Conservation (phyloP, 2,113 vertebrate species). For the Limanda limanda region DNA sequence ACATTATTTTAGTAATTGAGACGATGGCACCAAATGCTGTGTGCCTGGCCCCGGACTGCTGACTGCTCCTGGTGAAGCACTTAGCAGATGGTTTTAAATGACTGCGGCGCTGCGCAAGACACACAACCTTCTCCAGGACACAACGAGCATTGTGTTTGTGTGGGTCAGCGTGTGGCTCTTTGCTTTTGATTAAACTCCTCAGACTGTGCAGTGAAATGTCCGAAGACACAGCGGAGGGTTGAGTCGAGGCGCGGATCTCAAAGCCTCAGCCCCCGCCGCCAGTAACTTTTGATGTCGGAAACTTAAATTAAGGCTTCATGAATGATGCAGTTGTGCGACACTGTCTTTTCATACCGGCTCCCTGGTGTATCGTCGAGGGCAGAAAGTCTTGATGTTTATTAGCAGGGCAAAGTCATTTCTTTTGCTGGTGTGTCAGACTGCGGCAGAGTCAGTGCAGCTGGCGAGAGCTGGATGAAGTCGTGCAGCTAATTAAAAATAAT, state of each 20-base stretch:
- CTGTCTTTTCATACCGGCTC: constrained; percentile 13
- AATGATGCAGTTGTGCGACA: constrained; percentile 33
- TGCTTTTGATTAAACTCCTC: constrained; percentile 51
- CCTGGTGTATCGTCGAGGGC: constrained; percentile 1
- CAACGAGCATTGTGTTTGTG: constrained; percentile 46
- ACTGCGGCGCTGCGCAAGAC: constrained; percentile 38
- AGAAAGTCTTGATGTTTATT: constrained; percentile 31
- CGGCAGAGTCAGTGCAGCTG: constrained; percentile 21
- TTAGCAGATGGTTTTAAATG: constrained; percentile 82
- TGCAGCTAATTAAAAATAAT: constrained; percentile 58
- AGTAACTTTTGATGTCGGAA: constrained; percentile 21
- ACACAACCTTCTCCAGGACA: constrained; percentile 6
- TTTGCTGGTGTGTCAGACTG: constrained; percentile 30
- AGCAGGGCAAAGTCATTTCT: constrained; percentile 23
- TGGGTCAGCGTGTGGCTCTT: constrained; percentile 48
- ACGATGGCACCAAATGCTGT: constrained; percentile 75
- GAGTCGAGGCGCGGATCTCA: constrained; percentile 36
- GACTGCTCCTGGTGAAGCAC: constrained; percentile 72
- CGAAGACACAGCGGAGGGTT: constrained; percentile 21
- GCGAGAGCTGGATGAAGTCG: constrained; percentile 25
- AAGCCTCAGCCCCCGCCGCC: constrained; percentile 26
- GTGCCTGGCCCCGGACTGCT: constrained; percentile 59
- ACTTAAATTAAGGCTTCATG: constrained; percentile 22
- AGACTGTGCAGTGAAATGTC: constrained; percentile 33
- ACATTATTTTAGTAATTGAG: constrained; percentile 68